Conservation (phyloP, 2,113 vertebrate genomes). For the Maccullochella peelii region DNA sequence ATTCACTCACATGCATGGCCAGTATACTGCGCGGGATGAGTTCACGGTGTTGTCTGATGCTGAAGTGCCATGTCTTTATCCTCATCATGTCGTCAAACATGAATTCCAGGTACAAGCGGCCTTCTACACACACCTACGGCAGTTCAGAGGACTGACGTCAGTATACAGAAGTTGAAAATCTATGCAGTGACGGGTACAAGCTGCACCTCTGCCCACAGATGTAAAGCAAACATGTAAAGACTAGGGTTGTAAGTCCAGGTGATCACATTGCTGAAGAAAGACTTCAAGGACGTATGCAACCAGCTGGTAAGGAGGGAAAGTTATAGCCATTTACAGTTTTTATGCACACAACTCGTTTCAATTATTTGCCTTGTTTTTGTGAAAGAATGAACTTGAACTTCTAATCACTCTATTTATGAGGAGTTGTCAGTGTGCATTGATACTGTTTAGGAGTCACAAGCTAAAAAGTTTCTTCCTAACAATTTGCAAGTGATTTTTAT, state of each 20-base stretch:
- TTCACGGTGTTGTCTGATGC: slow-evolving; percentile 97
- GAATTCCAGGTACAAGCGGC: slow-evolving; percentile 97
- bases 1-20: slow-evolving; percentile 94
- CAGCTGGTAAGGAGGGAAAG: neutral
- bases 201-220: neutral
- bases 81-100: slow-evolving; percentile 99
- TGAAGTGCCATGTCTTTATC: slow-evolving; percentile 99
- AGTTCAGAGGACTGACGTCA: slow-evolving; percentile 22
- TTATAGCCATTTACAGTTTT: neutral
- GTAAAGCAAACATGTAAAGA: neutral
- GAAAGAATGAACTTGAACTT: too few species aligned
- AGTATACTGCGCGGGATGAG: slow-evolving; percentile 99
- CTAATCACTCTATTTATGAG: neutral
- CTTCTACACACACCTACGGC: slow-evolving; percentile 95
- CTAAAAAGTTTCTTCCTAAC: neutral
- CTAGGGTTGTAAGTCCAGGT: neutral
- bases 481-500: too few species aligned
- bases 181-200: neutral
- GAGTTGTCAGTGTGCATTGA: neutral
- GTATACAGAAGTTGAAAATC: neutral
- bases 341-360: neutral
- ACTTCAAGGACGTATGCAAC: neutral
- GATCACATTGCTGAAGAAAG: neutral
- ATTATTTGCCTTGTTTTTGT: neutral
- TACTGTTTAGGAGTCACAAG: neutral